phyloP scores from a whole-genome alignment of 2,888 invertebrate genomes.

The Rhodophaea formosa region DNA sequence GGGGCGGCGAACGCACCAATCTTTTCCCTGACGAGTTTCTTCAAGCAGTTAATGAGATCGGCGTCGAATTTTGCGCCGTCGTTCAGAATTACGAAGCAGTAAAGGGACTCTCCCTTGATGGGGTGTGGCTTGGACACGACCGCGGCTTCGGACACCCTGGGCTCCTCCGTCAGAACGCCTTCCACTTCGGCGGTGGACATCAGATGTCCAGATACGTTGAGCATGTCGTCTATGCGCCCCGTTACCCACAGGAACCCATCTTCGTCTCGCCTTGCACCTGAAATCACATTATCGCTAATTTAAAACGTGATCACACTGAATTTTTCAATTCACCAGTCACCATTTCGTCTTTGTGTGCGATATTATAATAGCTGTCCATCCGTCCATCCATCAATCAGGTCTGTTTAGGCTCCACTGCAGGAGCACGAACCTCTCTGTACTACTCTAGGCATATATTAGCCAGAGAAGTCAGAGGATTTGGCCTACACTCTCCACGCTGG shows the following conservation, averaged over 20 bases:
- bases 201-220: constrained; percentile 98
- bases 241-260: constrained; percentile 99
- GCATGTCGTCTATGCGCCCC: constrained; percentile 98
- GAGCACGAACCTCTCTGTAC: too few species aligned
- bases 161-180: constrained; percentile 89
- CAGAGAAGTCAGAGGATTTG: too few species aligned
- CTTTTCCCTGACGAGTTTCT: constrained; percentile 90
- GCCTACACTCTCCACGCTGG: too few species aligned
- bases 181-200: constrained; percentile 98
- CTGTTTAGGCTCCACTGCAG: too few species aligned
- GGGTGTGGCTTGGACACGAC: constrained; percentile 97
- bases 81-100: constrained; percentile 97
- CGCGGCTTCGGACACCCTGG: constrained; percentile 93
- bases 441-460: too few species aligned
- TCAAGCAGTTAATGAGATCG: constrained; percentile 86
- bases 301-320: too few species aligned
- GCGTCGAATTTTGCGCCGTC: constrained; percentile 86
- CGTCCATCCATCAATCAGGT: too few species aligned
- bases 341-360: too few species aligned
- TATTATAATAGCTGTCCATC: too few species aligned
- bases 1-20: constrained; percentile 98
- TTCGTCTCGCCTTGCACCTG: constrained; percentile 93
- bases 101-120: constrained; percentile 97
- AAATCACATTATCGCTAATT: constrained; percentile 23
- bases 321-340: too few species aligned